Evolutionary conservation across 2,113 vertebrate species (phyloP).

Genomic region (Stegostoma tigrinum): DNA sequence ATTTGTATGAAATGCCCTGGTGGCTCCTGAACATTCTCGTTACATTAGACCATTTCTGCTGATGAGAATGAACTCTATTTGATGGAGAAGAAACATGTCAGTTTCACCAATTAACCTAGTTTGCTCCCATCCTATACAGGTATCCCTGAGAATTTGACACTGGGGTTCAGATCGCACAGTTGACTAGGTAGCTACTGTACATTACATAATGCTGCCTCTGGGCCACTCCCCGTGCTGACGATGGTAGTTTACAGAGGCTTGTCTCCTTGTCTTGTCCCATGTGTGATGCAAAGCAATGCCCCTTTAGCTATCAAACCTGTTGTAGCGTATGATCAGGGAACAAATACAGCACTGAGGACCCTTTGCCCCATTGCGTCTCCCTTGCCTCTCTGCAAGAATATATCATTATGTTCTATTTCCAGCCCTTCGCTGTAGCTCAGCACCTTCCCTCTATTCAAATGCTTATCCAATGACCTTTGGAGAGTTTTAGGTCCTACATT

Average conservation of each 20-base stretch:
- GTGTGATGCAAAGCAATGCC: not conserved
- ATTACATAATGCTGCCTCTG: not conserved
- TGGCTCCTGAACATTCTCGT: not conserved
- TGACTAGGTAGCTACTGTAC: not conserved
- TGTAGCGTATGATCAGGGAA: not conserved
- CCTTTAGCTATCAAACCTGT: not conserved
- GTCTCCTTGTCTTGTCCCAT: not conserved
- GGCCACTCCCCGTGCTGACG: not conserved
- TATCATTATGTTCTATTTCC: not conserved
- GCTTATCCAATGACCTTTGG: not conserved
- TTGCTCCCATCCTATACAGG: not conserved
- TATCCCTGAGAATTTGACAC: too few species aligned
- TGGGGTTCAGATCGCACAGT: not conserved
- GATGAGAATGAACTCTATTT: constrained; percentile 10
- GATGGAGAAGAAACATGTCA: not conserved
- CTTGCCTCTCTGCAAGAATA: not conserved
- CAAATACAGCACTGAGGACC: not conserved
- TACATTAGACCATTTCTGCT: not conserved
- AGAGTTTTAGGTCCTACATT: not conserved
- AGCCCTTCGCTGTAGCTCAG: not conserved
- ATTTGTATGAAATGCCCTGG: constrained; percentile 2
- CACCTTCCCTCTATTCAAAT: too few species aligned
- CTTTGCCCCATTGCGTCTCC: not conserved
- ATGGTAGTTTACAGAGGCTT: not conserved
- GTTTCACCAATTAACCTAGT: not conserved